Evolutionary conservation across 2,888 invertebrate genomes (phyloP), one percentile per base, ranked within the genome.

Genomic region (Diachrysia chrysitis): DNA sequence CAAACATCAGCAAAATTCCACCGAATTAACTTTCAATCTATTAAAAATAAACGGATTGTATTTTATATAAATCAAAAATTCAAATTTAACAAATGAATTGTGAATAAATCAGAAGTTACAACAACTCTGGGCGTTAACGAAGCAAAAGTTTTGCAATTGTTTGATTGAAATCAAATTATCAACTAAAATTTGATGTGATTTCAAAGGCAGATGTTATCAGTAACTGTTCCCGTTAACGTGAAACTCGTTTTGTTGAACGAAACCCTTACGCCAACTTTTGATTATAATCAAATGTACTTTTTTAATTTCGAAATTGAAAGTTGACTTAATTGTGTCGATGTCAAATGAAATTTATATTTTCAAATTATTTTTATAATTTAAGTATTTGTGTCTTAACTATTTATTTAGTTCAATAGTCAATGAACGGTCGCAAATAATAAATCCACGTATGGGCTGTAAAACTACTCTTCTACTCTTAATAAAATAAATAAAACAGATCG

Each of bases 21-120:
- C n/a, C 0, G 14, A 65, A 64, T 25, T 62, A 81, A 72, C 32
- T 74, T 81, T 69, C 23, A 14, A 2, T 76, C 78, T 65, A 80
- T 76, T 73, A 80, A 78, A 78, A 71, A 71, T 74, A 78, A 81
- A 76, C 70, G 66, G 55, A 69, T 81, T 81, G 76, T 72, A 71
- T 81, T 81, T 81, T 76, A 72, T 74, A 69, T 79, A 76, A 86
- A 87, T 86, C 83, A 85, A 85, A 86, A 85, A 86, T 86, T 86
- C 76, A 85, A 85, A 86, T 85, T 73, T 74, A 82, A 77, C 80
- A 82, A 82, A 83, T 85, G 81, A 84, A 85, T 85, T 79, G 82
- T 66, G 85, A 85, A 86, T 83, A 82, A 87, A 83, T 86, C 85
- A 82, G 80, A 85, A 85, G 85, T 86, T 87, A 82, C 78, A 72